These are phyloP conservation scores for Amphipyra berbera DNA, from an alignment of 2,888 invertebrate genomes.

Conservation along the genomic window DNA sequence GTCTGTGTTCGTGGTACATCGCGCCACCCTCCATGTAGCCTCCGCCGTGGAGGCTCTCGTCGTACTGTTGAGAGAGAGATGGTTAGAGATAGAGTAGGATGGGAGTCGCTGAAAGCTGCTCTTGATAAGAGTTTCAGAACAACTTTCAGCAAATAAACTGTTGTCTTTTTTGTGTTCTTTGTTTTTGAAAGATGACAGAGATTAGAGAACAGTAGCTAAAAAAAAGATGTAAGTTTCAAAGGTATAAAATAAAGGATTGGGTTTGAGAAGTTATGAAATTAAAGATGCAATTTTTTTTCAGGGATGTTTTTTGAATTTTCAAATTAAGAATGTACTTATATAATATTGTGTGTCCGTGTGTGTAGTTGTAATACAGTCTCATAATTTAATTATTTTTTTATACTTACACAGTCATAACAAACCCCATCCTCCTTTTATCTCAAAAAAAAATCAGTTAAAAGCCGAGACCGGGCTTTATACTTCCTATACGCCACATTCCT, in stretches of 20 bases:
- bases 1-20: constrained; percentile 95
- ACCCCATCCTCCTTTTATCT: constrained; percentile 45
- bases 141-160: too few relatives aligned
- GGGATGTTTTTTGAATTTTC: too few relatives aligned
- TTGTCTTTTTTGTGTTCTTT: too few relatives aligned
- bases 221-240: too few relatives aligned
- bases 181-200: too few relatives aligned
- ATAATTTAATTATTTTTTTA: constrained; percentile 8
- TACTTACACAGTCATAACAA: constrained; percentile 29
- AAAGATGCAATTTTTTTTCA: too few relatives aligned
- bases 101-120: not conserved
- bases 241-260: too few relatives aligned
- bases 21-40: constrained; percentile 95
- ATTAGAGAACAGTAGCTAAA: too few relatives aligned
- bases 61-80: constrained; percentile 92
- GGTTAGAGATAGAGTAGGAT: constrained; percentile 12
- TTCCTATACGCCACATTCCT: constrained; percentile 58
- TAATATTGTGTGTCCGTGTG: not conserved
- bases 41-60: constrained; percentile 96
- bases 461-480: constrained; percentile 49
- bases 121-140: not conserved
- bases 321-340: too few relatives aligned
- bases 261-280: too few relatives aligned
- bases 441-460: constrained; percentile 53
- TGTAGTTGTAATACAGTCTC: constrained; percentile 38